phyloP scores from a whole-genome alignment of 1,140 invertebrate species.

The Zaprionus nigranus region DNA sequence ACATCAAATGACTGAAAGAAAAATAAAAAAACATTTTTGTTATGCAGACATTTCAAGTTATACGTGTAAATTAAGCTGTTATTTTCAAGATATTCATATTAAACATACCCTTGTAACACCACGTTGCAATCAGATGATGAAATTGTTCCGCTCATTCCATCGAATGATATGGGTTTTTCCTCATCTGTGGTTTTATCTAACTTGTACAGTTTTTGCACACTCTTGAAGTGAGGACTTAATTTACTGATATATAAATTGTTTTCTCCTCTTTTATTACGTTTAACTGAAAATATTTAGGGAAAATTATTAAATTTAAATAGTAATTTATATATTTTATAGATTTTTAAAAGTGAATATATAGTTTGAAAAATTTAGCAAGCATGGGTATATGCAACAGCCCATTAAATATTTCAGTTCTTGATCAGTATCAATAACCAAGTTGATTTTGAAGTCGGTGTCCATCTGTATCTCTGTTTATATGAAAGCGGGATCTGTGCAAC shows the following conservation, averaged over 20 bases:
- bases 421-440: too few relatives aligned
- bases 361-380: too few relatives aligned
- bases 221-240: slow-evolving; percentile 88
- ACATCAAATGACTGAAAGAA: slow-evolving; percentile 85
- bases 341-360: too few relatives aligned
- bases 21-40: background rate
- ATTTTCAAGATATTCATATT: background rate
- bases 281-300: slow-evolving; percentile 71
- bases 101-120: slow-evolving; percentile 87
- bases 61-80: background rate
- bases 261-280: slow-evolving; percentile 90
- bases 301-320: slow-evolving; percentile 1
- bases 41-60: too few relatives aligned
- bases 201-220: slow-evolving; percentile 89
- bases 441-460: too few relatives aligned
- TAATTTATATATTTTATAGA: too few relatives aligned
- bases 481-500: too few relatives aligned
- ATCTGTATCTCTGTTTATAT: too few relatives aligned
- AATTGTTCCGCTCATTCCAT: slow-evolving; percentile 91
- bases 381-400: too few relatives aligned
- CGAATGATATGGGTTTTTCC: slow-evolving; percentile 85
- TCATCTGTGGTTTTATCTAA: slow-evolving; percentile 85
- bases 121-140: slow-evolving; percentile 89
- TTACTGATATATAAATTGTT: slow-evolving; percentile 92
- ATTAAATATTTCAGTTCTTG: too few relatives aligned